Evolutionary conservation across 2,888 invertebrate genomes (phyloP), one percentile per base, ranked within the genome.

Genomic region (Trissoscelio sp.): DNA sequence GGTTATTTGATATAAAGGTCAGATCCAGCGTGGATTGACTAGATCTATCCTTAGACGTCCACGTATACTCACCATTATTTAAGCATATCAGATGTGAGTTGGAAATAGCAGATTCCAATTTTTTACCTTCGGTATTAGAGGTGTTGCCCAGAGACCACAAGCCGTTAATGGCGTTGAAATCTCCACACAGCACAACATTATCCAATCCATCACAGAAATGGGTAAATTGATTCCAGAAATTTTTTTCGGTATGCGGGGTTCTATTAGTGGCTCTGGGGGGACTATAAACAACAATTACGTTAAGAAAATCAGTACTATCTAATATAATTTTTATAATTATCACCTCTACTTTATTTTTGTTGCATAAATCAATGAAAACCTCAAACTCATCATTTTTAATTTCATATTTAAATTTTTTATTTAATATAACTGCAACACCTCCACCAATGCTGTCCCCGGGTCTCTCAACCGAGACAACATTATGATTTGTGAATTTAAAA

Each of bases 31-130:
- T 55, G 4, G 67, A 69, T 12, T 24, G 1, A 7, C 44, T 31
- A 6, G 22, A 12, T 4, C 0, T 1, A 7, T 55, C 67, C 9
- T 28, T 44, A 1, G 67, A 69, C 0, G 42, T 7, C 67, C 67
- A 69, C 3, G 67, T 55, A 3, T 9, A 9, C 31, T 69, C 44
- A 2, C 55, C 55, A 55, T 69, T 55, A 14, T 69, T 55, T 2
- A 69, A 18, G 4, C 34, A 55, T 0, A 48, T 55, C 2, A 69
- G 6, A n/a, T 44, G 22, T 2, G 34, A 51, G 0, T 14, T 39
- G 4, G 5, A 12, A 7, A 53, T 7, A n/a, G 67, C 67, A 0
- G 37, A 12, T 37, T 53, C 67, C n/a, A 67, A 11, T 39, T 53
- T 37, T 39, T 6, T 53, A 0, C 53, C 67, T 39, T 67, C 67